Conservation (phyloP, 2,113 vertebrate genomes). For the Xenotilapia leptura region DNA sequence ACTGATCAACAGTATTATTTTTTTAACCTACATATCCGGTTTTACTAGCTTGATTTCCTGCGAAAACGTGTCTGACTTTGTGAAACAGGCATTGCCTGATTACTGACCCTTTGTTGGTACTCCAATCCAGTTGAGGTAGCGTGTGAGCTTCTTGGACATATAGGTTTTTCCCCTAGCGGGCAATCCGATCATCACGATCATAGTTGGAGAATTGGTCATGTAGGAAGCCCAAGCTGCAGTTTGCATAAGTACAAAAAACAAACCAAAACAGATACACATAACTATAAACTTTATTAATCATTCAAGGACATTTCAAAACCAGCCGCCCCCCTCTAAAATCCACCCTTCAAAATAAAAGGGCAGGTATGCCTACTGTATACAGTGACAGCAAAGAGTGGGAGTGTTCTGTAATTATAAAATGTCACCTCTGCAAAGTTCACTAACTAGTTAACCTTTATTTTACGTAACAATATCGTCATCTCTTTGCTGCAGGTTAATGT, state of each 20-base stretch:
- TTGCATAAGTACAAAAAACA: background rate
- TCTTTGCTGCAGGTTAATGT: constrained; percentile 10
- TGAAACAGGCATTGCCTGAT: background rate
- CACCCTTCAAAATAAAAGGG: background rate
- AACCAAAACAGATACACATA: background rate
- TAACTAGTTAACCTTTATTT: background rate
- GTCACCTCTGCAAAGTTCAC: background rate
- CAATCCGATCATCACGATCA: constrained; percentile 97
- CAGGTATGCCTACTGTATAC: background rate
- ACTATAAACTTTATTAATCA: background rate
- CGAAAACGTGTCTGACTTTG: background rate
- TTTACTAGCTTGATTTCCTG: background rate
- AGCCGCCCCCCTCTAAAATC: background rate
- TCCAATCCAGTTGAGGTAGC: constrained; percentile 98
- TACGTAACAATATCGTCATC: background rate
- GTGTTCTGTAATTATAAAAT: background rate
- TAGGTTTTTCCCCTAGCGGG: constrained; percentile 91
- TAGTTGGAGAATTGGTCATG: constrained; percentile 94
- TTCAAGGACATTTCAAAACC: background rate
- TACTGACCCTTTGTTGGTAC: constrained; percentile 90
- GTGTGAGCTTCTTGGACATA: constrained; percentile 95
- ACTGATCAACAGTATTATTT: background rate
- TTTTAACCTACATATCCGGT: background rate
- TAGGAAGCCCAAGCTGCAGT: constrained; percentile 91
- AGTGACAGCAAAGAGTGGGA: background rate